Conservation (phyloP, 2,113 vertebrate genomes). For the Neodon shergylaensis region DNA sequence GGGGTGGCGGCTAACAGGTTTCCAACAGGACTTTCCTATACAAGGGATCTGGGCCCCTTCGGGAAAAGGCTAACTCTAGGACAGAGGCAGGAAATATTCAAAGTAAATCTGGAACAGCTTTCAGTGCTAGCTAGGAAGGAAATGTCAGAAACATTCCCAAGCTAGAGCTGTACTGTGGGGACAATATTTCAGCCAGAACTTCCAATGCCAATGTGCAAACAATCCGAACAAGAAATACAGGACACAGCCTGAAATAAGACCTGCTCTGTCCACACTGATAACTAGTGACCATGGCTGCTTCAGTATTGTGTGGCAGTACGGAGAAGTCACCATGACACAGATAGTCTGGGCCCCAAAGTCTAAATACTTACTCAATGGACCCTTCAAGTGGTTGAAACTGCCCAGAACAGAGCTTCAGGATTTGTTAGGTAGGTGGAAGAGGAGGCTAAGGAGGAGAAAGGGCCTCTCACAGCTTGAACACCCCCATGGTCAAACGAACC, state of each 20-base stretch:
- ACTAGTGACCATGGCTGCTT: neutral
- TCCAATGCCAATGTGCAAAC: neutral
- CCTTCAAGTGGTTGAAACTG: neutral
- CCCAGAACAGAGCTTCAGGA: neutral
- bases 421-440: neutral
- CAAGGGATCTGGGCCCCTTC: neutral
- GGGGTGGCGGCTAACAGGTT: neutral
- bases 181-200: neutral
- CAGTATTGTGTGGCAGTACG: rapidly evolving
- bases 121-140: neutral
- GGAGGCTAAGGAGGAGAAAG: neutral
- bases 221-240: neutral
- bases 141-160: neutral
- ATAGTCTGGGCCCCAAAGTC: neutral
- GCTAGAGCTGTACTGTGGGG: neutral
- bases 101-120: neutral
- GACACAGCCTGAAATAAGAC: neutral
- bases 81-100: neutral
- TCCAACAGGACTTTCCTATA: neutral
- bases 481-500: rapidly evolving
- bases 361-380: neutral
- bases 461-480: rapidly evolving
- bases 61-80: neutral
- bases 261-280: neutral
- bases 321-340: neutral